Evolutionary conservation across 2,113 vertebrate genomes (phyloP).

Genomic region (Solea senegalensis): DNA sequence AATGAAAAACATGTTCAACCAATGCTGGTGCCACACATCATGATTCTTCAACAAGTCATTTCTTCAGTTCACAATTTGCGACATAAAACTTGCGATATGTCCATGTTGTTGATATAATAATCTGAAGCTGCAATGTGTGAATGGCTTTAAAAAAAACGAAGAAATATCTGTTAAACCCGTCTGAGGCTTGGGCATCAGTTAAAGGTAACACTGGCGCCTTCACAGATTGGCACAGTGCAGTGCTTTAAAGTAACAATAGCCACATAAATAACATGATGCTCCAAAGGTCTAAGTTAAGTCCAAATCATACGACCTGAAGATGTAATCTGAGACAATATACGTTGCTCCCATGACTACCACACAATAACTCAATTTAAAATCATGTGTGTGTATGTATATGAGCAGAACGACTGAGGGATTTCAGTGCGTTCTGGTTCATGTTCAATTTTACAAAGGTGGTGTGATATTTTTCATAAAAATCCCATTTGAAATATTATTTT

Average conservation of each 20-base stretch:
- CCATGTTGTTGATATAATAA: slow-evolving; percentile 12
- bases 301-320: neutral
- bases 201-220: slow-evolving; percentile 37
- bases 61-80: slow-evolving; percentile 16
- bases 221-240: slow-evolving; percentile 23
- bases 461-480: slow-evolving; percentile 53
- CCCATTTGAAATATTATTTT: slow-evolving; percentile 55
- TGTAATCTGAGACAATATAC: neutral
- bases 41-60: slow-evolving; percentile 7
- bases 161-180: slow-evolving; percentile 6
- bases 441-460: slow-evolving; percentile 34
- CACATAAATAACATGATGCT: slow-evolving; percentile 21
- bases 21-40: slow-evolving; percentile 12
- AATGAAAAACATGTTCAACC: neutral
- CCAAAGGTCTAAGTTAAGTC: slow-evolving; percentile 1
- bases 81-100: slow-evolving; percentile 4
- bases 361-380: slow-evolving; percentile 8
- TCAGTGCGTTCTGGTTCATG: slow-evolving; percentile 1
- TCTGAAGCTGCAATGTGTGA: slow-evolving; percentile 29
- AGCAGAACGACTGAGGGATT: slow-evolving; percentile 6
- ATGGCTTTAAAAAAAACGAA: slow-evolving; percentile 15
- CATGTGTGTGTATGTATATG: slow-evolving; percentile 3
- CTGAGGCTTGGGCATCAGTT: slow-evolving; percentile 3
- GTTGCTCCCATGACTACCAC: slow-evolving; percentile 5
- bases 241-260: slow-evolving; percentile 41